phyloP scores from a whole-genome alignment of 1,140 invertebrate genomes.

The Yoshiicerus persimilis region DNA sequence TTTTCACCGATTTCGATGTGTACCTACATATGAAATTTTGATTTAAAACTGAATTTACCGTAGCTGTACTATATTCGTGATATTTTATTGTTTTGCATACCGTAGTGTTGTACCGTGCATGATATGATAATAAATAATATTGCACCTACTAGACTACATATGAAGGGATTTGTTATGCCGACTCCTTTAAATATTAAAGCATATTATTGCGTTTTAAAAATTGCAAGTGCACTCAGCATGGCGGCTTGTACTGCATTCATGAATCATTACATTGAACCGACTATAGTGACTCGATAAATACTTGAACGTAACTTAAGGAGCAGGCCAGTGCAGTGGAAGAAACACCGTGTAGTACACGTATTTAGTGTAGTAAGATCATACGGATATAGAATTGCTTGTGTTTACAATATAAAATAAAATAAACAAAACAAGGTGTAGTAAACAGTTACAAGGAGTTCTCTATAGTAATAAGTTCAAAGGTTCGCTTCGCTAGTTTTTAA shows the following conservation, averaged over 20 bases:
- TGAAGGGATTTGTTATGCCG: background rate
- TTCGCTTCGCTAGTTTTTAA: slow-evolving; percentile 6
- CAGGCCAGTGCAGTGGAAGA: background rate
- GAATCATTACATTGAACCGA: background rate
- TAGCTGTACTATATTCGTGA: background rate
- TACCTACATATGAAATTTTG: background rate
- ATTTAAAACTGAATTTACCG: background rate
- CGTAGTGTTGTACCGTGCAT: background rate
- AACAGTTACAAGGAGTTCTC: background rate
- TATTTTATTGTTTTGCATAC: background rate
- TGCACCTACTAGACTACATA: background rate
- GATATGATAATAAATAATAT: background rate
- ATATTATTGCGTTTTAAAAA: background rate
- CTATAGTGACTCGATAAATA: background rate
- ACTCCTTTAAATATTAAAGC: background rate
- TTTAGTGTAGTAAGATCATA: background rate
- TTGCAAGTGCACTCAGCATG: background rate
- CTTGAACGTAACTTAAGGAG: background rate
- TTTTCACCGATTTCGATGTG: background rate
- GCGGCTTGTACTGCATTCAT: background rate
- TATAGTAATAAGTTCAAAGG: background rate
- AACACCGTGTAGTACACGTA: background rate
- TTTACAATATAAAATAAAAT: background rate
- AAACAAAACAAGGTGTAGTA: background rate
- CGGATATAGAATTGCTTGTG: background rate